Percentiles rank a stretch among this genome's conserved stretches.
These are phyloP conservation scores for Marmota flaviventris DNA, from an alignment of 2,113 vertebrate species.

Conservation along the genomic window DNA sequence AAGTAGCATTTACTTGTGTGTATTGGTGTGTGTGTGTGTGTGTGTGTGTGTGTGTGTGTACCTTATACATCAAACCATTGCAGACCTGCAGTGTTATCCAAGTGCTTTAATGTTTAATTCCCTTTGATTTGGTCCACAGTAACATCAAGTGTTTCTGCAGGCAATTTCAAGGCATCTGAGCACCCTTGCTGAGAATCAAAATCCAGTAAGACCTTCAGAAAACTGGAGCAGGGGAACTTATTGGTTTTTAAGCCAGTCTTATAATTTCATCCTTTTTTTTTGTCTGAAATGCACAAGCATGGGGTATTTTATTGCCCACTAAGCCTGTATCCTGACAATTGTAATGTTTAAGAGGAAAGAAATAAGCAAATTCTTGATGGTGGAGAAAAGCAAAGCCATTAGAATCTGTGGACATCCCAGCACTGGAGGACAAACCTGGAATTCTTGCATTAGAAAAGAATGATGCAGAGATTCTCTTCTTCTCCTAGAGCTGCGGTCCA, in stretches of 20 bases:
- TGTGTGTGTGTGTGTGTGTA: fast-evolving
- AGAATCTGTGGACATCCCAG: not conserved
- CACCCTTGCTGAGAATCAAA: slow-evolving; percentile 83
- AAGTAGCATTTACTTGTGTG: not conserved
- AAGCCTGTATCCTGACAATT: slow-evolving; percentile 51
- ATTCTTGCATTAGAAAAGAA: slow-evolving; percentile 40
- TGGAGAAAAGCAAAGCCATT: slow-evolving; percentile 43
- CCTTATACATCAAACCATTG: slow-evolving; percentile 58
- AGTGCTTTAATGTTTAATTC: slow-evolving; percentile 97
- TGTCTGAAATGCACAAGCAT: not conserved
- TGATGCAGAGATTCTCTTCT: not conserved
- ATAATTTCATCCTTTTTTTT: slow-evolving; percentile 67
- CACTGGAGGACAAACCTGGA: not conserved
- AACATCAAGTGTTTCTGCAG: slow-evolving; percentile 87
- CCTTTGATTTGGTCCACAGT: slow-evolving; percentile 94
- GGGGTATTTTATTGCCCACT: slow-evolving; percentile 59
- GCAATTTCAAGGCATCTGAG: slow-evolving; percentile 83
- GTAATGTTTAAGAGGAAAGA: slow-evolving; percentile 78
- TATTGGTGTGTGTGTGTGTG: not conserved
- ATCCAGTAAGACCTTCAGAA: slow-evolving; percentile 83
- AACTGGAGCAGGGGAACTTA: slow-evolving; percentile 80
- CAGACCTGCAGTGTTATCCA: slow-evolving; percentile 86
- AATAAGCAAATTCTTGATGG: slow-evolving; percentile 80
- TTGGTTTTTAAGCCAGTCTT: slow-evolving; percentile 81
- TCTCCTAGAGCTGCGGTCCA: not conserved